Percentiles rank a stretch among this genome's conserved stretches.
These are phyloP conservation scores for Thunnus albacares DNA, from an alignment of 2,797 vertebrate genomes.

Conservation along the genomic window DNA sequence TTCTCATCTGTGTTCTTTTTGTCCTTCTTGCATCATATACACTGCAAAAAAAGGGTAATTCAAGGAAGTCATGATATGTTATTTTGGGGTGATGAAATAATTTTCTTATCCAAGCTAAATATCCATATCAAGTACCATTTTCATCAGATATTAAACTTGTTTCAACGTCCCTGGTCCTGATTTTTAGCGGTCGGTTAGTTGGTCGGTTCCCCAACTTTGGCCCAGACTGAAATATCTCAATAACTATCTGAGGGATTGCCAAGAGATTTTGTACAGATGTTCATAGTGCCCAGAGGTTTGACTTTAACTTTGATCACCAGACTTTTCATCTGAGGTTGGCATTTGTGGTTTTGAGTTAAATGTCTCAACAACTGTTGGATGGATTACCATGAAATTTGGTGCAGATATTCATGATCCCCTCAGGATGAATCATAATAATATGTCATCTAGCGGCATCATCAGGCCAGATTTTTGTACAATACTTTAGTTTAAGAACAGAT, in stretches of 20 bases:
- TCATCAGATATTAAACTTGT: neutral
- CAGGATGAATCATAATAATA: neutral
- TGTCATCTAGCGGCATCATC: no score
- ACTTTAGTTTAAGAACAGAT: no score
- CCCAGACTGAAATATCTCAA: neutral
- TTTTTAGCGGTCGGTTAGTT: neutral
- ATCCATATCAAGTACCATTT: neutral
- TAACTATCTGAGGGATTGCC: neutral
- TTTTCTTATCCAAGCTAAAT: neutral
- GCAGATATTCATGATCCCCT: neutral
- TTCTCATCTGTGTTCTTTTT: neutral
- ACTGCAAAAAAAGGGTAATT: neutral
- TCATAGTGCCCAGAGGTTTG: neutral
- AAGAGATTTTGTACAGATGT: no score
- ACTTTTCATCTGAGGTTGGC: neutral
- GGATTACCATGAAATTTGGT: neutral
- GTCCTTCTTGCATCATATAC: neutral
- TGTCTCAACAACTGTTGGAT: neutral
- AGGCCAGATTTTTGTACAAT: no score
- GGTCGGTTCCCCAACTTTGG: neutral
- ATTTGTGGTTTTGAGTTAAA: neutral
- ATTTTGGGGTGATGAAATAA: neutral
- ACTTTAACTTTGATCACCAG: neutral
- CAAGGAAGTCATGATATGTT: neutral
- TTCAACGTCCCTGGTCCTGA: neutral